phyloP scores from a whole-genome alignment of 2,113 vertebrate genomes.

The Sminthopsis crassicaudata region DNA sequence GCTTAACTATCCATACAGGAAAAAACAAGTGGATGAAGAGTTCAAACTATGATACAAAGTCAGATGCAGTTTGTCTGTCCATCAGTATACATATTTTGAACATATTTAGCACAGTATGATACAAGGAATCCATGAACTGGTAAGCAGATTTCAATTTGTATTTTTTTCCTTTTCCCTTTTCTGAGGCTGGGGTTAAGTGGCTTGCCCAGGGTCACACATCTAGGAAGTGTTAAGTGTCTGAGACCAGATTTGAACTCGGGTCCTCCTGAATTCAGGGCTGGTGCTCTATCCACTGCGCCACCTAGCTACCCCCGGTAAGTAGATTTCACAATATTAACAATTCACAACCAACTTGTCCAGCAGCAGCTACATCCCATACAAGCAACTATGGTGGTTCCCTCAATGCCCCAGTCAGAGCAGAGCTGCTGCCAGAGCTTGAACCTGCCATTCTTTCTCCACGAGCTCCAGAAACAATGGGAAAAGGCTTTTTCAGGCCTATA shows the following conservation, averaged over 20 bases:
- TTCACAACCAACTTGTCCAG: not conserved
- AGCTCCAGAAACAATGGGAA: not conserved
- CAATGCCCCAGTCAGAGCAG: not conserved
- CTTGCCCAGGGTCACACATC: too few relatives aligned
- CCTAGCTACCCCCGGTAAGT: too few relatives aligned
- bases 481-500: not conserved
- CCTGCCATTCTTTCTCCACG: not conserved
- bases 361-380: not conserved
- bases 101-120: not conserved
- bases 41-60: not conserved
- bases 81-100: not conserved
- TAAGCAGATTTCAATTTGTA: not conserved
- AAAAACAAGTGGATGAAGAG: not conserved
- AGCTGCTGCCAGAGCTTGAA: not conserved
- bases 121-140: not conserved
- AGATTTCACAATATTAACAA: not conserved
- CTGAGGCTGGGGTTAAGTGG: too few relatives aligned
- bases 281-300: too few relatives aligned
- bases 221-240: too few relatives aligned
- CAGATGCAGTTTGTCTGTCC: not conserved
- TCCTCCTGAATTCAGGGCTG: too few relatives aligned
- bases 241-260: too few relatives aligned
- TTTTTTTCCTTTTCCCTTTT: too few relatives aligned
- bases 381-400: not conserved
- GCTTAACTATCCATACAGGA: not conserved